Base-by-base conservation (phyloP, 2,113 vertebrate genomes). In the Carollia perspicillata region DNA sequence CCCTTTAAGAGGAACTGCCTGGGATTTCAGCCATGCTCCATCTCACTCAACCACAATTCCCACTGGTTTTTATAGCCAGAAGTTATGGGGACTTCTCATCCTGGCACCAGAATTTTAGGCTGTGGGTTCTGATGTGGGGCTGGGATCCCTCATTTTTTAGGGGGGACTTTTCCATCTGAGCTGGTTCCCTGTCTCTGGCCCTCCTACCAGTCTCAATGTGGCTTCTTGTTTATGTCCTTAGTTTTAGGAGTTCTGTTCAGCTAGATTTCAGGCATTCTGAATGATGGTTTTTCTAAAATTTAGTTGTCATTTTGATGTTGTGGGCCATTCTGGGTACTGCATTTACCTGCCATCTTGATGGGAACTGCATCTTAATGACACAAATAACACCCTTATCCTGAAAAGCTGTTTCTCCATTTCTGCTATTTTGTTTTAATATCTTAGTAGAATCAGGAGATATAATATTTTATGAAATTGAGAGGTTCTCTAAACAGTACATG, bases 281-380 rank as follows among this genome's bases (percentile, higher is more conserved):
- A 16, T 65, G 63, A 65, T 65, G 12, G 13, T 65, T 65, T 14
- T 65, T 16, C 30, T 65, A 13, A 33, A n/a, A 65, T 65, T 65
- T 65, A 65, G 63, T 22, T 65, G 63, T 65, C 33, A 65, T 65
- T 65, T 65, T 26, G 63, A 65, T 63, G 26, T 63, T 65, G 28
- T 65, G 6, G 30, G 63, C 13, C 1, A 33, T 33, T 65, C 30
- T 3, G 30, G 14, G 13, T 33, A 65, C 26, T 60, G 63, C 30
- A 23, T 65, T 65, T 65, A 60, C 58, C 58, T 30, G 58, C 58
- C 11, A 60, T 65, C 63, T 65, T 65, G 65, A 35, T 33, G 7
- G 7, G 65, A 66, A 66, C 42, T 71, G 33, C 81, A 95, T 93
- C 44, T 88, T 89, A 96, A 93, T 91, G 51, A 65, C 40, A 79